phyloP scores from a whole-genome alignment of 2,888 invertebrate species.

The Amitus sp. region DNA sequence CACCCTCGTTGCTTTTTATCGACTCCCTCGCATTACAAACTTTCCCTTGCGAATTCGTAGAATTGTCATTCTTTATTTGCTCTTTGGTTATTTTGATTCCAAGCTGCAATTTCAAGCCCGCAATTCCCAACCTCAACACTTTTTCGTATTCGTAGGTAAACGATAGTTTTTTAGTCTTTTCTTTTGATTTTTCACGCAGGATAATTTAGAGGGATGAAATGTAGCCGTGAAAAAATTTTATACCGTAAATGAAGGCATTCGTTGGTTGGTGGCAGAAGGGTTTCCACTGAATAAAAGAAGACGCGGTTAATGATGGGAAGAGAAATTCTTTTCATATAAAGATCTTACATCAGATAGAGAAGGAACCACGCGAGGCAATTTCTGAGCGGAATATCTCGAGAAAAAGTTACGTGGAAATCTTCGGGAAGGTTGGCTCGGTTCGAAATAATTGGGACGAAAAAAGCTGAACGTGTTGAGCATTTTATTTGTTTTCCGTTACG shows the following conservation, averaged over 20 bases:
- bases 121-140: too few relatives aligned
- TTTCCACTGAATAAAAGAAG: slow-evolving; percentile 1
- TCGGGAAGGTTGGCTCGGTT: background rate
- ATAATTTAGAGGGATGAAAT: too few relatives aligned
- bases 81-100: too few relatives aligned
- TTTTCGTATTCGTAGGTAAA: too few relatives aligned
- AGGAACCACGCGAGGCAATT: background rate
- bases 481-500: background rate
- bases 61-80: too few relatives aligned
- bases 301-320: slow-evolving; percentile 1
- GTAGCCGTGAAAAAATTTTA: background rate
- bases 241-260: background rate
- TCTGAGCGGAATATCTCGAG: background rate
- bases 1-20: too few relatives aligned
- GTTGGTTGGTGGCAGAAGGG: background rate
- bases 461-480: background rate
- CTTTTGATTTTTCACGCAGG: too few relatives aligned
- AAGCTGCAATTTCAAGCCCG: too few relatives aligned
- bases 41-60: too few relatives aligned
- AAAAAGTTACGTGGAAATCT: background rate
- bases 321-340: slow-evolving; percentile 3
- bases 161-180: too few relatives aligned
- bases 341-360: background rate
- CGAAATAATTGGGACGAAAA: background rate
- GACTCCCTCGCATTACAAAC: too few relatives aligned